Evolutionary conservation across 2,888 invertebrate species (phyloP), one percentile per base, ranked within the genome.

Genomic region (Amiota communis): DNA sequence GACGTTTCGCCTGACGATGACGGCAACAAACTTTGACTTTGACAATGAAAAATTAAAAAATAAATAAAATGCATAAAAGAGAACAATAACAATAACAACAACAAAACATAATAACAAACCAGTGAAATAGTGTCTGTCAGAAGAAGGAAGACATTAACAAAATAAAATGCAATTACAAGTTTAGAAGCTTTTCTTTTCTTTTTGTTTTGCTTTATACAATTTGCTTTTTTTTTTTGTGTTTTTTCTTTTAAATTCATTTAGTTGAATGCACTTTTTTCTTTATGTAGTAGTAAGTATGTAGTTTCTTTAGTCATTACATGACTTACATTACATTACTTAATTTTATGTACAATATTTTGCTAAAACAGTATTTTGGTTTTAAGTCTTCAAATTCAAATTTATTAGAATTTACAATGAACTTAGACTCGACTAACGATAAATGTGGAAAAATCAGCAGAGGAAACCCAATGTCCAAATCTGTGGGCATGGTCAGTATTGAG

Each of bases 221-320:
- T 59, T 20, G 10, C 8, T 10, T 15, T 20, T 12, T 59, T 11
- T 20, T 48, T 11, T 53, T 53, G 23, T 74, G 71, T 51, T 71
- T 72, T 71, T 8, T n/a, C 17, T 15, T 53, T 63, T 63, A n/a
- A 23, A 23, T 23, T 51, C 53, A 12, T 36, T 82, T 85, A 77
- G 84, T 83, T 85, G 83, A 83, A 85, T 84, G 85, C 83, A 83
- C 83, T 84, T 84, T 82, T 78, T 23, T 23, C 36, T 36, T 36
- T 36, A 36, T n/a, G n/a, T n/a, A 6, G 2, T 67, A 76, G 17
- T 12, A 17, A 59, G 12, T 57, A 13, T 57, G n/a, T 15, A 15
- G 13, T 48, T 65, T 65, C 49, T 48, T 23, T 23, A 23, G 3
- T 23, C 23, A 23, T 23, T 3, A 23, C 1, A 2, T 23, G 23